These are phyloP conservation scores for Stratiolaelaps scimitus DNA, from an alignment of 1,140 invertebrate genomes.

Conservation along the genomic window DNA sequence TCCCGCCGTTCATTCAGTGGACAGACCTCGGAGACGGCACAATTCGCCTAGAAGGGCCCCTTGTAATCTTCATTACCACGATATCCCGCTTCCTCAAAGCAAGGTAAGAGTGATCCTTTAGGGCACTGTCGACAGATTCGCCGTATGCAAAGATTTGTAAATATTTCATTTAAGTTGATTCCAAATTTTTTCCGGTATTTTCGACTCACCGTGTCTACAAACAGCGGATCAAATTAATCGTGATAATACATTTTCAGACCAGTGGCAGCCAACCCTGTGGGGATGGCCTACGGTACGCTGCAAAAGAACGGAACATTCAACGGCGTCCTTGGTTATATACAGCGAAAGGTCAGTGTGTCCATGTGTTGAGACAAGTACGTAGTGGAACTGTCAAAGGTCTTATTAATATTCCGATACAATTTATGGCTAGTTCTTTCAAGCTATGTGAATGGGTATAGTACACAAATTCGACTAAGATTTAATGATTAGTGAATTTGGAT, in stretches of 20 bases:
- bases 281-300: not conserved
- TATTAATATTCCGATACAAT: too few relatives aligned
- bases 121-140: too few relatives aligned
- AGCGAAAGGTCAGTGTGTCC: not conserved
- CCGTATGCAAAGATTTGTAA: too few relatives aligned
- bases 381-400: too few relatives aligned
- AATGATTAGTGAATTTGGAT: too few relatives aligned
- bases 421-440: too few relatives aligned
- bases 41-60: not conserved
- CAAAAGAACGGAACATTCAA: not conserved
- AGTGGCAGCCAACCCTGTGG: not conserved
- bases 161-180: too few relatives aligned
- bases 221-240: too few relatives aligned
- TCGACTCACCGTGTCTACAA: too few relatives aligned
- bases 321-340: not conserved
- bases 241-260: not conserved
- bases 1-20: not conserved
- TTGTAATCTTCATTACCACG: not conserved
- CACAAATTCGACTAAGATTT: too few relatives aligned
- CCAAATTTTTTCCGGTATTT: too few relatives aligned
- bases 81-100: conserved; percentile 13
- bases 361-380: not conserved
- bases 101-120: not conserved
- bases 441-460: too few relatives aligned
- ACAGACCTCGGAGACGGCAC: not conserved